Base-by-base conservation (phyloP, 2,888 invertebrate genomes). In the Mythimna loreyi region DNA sequence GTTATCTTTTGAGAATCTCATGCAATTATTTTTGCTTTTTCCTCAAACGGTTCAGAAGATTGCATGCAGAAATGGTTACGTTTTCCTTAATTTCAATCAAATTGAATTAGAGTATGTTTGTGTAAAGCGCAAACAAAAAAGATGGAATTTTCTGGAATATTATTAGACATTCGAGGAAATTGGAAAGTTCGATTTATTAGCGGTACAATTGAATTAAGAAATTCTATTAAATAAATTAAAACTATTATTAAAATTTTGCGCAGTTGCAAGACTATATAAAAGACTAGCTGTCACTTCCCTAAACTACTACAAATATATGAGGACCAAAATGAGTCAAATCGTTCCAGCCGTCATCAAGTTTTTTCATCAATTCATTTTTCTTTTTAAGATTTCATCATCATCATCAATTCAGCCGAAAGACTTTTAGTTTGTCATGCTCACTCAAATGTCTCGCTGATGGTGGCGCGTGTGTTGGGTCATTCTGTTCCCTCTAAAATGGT, bases 11-110 rank as follows among this genome's bases (percentile, higher is more conserved):
- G 11, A 49, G 47, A 49, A 11, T 47, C 21, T 4, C 11, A 11
- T 69, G 25, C 47, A 69, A 40, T 68, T 36, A 49, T 40, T 68
- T 30, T 36, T 6, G 53, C n/a, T n/a, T 30, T 53, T n/a, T 53
- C 11, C 13, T 4, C n/a, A 16, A 61, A 52, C 3, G 21, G n/a
- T 28, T 23, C 28, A n/a, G 19, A 61, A n/a, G 6, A 57, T 11
- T 25, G 9, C 19, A 25, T 16, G 1, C 5, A 40, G 11, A 23
- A 11, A 57, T 11, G 11, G 11, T 3, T 23, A 40, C 0, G 1
- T n/a, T 47, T 58, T 33, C 1, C 53, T 53, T 50, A 5, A 16
- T 19, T 16, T n/a, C 23, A 33, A n/a, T 28, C 5, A 19, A 19
- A 43, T 6, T 21, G 21, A 21, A 49, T 9, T 49, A 0, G 5